Evolutionary conservation across 2,113 vertebrate species (phyloP).

Genomic region (Pyxicephalus adspersus): DNA sequence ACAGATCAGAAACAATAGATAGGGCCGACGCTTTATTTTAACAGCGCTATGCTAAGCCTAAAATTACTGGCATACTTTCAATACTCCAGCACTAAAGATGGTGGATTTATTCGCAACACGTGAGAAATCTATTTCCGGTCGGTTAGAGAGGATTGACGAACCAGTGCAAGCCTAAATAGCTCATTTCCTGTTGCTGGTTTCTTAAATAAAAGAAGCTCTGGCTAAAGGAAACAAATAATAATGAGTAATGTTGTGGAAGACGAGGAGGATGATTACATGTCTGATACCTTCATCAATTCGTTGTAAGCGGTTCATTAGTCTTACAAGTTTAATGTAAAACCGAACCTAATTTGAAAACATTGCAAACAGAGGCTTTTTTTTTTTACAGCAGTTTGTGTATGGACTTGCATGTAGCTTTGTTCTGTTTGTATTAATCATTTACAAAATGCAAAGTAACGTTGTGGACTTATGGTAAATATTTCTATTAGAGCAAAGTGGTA

Average conservation of each 20-base stretch:
- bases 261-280: conserved; percentile 49
- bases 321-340: background rate
- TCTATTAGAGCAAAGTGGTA: no score
- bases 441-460: no score
- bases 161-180: background rate
- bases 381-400: background rate
- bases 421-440: no score
- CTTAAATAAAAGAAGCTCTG: no score
- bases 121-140: background rate
- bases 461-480: no score
- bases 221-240: background rate
- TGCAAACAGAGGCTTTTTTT: no score
- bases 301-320: background rate
- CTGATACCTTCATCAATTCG: conserved; percentile 36
- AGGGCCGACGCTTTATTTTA: no score
- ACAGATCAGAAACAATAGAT: no score
- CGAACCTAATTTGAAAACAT: no score
- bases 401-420: no score
- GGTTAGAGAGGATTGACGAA: background rate
- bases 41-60: no score
- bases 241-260: conserved; percentile 24
- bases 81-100: conserved; percentile 10
- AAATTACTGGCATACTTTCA: no score
- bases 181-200: background rate
- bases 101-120: background rate